Evolutionary conservation across 2,888 invertebrate species (phyloP).

Genomic region (Seira sanloemensis): DNA sequence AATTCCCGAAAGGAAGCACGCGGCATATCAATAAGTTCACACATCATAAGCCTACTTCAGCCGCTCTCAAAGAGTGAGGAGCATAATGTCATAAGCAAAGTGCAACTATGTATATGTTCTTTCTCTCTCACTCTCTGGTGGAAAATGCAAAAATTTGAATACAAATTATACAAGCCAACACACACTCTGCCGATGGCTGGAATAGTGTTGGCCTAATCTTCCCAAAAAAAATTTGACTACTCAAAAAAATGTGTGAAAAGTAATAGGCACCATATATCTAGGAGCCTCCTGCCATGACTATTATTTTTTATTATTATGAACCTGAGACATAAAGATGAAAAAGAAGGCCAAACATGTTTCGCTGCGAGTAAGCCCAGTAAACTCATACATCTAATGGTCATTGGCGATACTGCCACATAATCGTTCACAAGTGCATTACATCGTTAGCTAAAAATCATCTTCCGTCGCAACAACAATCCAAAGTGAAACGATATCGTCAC

Average conservation of each 20-base stretch:
- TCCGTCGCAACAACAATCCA: background rate
- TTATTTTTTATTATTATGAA: slow-evolving; percentile 19
- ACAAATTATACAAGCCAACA: no score
- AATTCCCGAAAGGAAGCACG: background rate
- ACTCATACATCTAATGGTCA: slow-evolving; percentile 10
- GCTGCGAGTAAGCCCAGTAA: background rate
- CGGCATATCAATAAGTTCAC: slow-evolving; percentile 1
- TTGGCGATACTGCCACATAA: background rate
- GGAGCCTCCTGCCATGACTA: slow-evolving; percentile 8
- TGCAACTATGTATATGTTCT: no score
- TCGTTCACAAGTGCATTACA: slow-evolving; percentile 9
- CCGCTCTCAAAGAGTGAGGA: no score
- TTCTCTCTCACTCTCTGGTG: no score
- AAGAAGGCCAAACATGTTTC: background rate
- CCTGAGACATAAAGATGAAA: background rate
- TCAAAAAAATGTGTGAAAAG: no score
- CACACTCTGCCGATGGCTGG: background rate
- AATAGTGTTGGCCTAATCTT: background rate
- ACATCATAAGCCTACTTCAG: slow-evolving; percentile 5
- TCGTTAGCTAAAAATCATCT: background rate
- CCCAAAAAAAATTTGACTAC: no score
- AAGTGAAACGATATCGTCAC: slow-evolving; percentile 10
- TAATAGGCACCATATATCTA: no score
- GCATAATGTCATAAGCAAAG: no score
- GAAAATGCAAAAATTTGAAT: no score